Evolutionary conservation across 2,797 vertebrate genomes (phyloP), one percentile per base, ranked within the genome.

Genomic region (Ctenopoma kingsleyae): DNA sequence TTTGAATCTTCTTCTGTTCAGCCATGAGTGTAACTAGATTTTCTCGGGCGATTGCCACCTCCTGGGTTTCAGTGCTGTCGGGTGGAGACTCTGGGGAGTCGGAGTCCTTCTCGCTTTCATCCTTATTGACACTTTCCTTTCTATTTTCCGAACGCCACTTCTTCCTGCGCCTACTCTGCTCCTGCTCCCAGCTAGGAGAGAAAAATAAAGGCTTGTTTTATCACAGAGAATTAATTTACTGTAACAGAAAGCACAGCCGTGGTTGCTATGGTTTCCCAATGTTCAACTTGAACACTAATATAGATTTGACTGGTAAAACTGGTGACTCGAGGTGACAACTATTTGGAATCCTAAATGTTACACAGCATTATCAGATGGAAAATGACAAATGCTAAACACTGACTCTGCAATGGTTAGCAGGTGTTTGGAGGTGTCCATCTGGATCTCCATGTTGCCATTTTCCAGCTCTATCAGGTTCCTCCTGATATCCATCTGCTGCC

Each of bases 401-500:
- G 69, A 97, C 97, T 95, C 91, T 7, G 96, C 86, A 2, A 97
- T 94, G 72, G 93, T 94, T 49, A 97, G 93, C 64, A 97, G 94
- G 73, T 96, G 94, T 66, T 94, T 95, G 76, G 97, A 96, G 6
- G 94, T 96, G 78, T 96, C 95, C 0, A 96, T 94, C 90, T 96
- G 95, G 80, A 95, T 93, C 71, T 95, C 95, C 95, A 95, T 94
- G 89, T 93, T 90, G 8, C 56, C 94, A 91, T 93, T 95, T 60
- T 98, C 95, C 91, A 97, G 93, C 80, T 94, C 95, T 92, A 96
- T 94, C 63, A 98, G 93, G 69, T 76, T 93, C 62, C 90, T 94
- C n/a, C 92, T 89, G 66, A 96, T 94, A 12, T 96, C 95, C 94
- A 96, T 96, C 91, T 96, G 96, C 64, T 97, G 94, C 13, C 92